Evolutionary conservation across 2,113 vertebrate species (phyloP).

Genomic region (Eidolon helvum): DNA sequence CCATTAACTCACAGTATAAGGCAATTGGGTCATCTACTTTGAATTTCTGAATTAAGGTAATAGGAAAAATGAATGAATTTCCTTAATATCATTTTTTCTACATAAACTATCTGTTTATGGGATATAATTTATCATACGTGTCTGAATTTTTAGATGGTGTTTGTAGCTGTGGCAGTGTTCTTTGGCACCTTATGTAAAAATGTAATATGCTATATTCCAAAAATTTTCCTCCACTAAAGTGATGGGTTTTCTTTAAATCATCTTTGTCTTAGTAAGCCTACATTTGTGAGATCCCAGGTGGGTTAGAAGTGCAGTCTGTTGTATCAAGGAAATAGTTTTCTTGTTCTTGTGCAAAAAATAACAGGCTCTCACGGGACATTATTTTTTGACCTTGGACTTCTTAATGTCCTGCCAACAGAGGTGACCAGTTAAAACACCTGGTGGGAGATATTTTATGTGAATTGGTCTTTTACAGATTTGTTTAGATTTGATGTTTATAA

Average conservation of each 20-base stretch:
- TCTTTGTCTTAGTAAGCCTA: background rate
- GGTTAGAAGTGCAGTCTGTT: background rate
- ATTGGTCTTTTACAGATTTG: background rate
- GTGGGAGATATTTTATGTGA: conserved; percentile 6
- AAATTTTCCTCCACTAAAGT: background rate
- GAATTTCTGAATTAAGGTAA: conserved; percentile 46
- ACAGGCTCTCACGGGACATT: background rate
- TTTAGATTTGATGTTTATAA: background rate
- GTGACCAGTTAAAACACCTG: conserved; percentile 18
- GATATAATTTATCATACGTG: background rate
- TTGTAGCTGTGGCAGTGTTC: background rate
- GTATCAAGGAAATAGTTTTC: background rate
- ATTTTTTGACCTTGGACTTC: background rate
- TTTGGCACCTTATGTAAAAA: background rate
- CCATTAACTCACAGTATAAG: conserved; percentile 37
- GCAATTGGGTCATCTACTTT: conserved; percentile 54
- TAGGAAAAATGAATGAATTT: conserved; percentile 44
- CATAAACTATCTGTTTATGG: background rate
- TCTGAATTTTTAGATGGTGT: background rate
- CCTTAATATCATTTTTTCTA: background rate
- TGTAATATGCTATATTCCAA: background rate
- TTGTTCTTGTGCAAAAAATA: background rate
- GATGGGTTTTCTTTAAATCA: conserved; percentile 8
- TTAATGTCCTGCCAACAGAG: background rate
- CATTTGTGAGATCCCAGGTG: background rate